Evolutionary conservation across 2,797 vertebrate species (phyloP), one percentile per base, ranked within the genome.

Genomic region (Fundulus diaphanus): DNA sequence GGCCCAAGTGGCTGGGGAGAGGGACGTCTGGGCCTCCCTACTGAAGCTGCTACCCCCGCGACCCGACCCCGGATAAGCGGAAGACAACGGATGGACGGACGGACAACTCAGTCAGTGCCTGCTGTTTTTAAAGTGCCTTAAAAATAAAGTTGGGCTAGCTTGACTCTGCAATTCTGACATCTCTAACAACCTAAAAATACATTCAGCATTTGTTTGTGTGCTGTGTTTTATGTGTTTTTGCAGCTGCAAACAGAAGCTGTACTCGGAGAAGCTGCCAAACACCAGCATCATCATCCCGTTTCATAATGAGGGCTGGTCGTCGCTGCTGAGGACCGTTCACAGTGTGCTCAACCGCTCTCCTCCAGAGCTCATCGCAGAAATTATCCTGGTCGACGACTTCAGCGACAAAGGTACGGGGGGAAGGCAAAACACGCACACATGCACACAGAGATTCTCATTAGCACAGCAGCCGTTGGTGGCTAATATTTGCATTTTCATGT

Each of bases 251-350:
- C 90, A 79, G 83, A 99, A 97, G 89, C 92, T 95, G 83, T 99
- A 99, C 73, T 81, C 93, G n/a, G 96, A 97, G 88, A 96, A 93
- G 59, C 96, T 99, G 0, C 98, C 98, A 2, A 98, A 97, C 94
- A 98, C 97, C 83, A 99, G 97, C 48, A 91, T 99, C 93, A 98
- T 99, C 85, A 98, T 99, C 88, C 98, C 98, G 0, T 99, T 99
- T 94, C 98, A 99, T 81, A 99, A 99, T 0, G 98, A 99, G 76
- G 98, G 98, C 75, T 99, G 98, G 98, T 99, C 98, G 0, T 98
- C 98, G 0, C 96, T 99, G 61, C 96, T 99, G 11, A 95, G 98
- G 74, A 99, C 98, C 0, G 96, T 99, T 2, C 98, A 99, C 95
- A 99, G 97, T 22, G 91, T 99, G 35, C 95, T 99, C 37, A 97